These are phyloP conservation scores for Drosophila subpulchrella DNA, from an alignment of 1,140 invertebrate genomes.

Conservation along the genomic window DNA sequence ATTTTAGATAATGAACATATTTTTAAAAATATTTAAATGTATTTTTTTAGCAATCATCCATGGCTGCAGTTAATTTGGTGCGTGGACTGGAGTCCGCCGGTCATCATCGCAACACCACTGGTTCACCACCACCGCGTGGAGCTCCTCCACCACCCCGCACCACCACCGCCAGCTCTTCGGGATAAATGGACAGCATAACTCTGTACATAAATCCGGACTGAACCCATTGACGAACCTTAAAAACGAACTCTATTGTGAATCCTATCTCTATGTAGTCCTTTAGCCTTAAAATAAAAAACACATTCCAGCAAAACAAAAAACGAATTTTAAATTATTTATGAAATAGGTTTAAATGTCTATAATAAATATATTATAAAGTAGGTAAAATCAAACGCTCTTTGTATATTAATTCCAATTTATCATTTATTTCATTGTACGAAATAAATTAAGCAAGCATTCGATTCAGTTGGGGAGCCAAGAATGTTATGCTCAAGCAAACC, in stretches of 20 bases:
- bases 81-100: conserved; percentile 2
- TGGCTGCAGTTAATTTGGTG: conserved; percentile 18
- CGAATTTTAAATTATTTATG: background rate
- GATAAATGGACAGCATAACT: conserved; percentile 3
- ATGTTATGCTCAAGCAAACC: no score
- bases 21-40: background rate
- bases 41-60: conserved; percentile 27
- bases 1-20: background rate
- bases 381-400: no score
- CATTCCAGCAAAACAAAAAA: background rate
- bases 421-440: no score
- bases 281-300: conserved; percentile 6
- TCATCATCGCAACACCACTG: conserved; percentile 36
- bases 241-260: background rate
- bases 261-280: background rate
- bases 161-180: conserved; percentile 39
- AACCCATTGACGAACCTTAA: background rate
- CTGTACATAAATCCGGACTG: background rate
- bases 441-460: no score
- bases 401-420: no score
- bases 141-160: conserved; percentile 43
- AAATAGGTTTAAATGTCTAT: background rate
- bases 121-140: conserved; percentile 32
- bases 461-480: no score
- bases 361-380: background rate